phyloP scores from a whole-genome alignment of 2,888 invertebrate species.

The Resseliella maxima region DNA sequence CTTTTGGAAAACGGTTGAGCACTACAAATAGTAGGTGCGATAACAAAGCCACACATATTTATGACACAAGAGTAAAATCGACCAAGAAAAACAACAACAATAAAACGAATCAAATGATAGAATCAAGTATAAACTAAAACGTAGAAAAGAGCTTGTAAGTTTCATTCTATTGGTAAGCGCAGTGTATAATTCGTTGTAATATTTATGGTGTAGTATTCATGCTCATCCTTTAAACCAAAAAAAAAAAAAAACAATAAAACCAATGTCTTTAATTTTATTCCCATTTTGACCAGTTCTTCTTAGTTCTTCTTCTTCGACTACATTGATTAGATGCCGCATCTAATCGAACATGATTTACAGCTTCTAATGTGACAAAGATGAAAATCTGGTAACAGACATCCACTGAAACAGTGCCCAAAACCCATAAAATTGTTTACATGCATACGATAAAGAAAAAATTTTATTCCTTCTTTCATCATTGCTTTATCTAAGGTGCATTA shows the following conservation, averaged over 20 bases:
- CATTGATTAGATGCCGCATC: constrained; percentile 1
- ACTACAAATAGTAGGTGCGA: constrained; percentile 44
- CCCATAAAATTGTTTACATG: constrained; percentile 42
- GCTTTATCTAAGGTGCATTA: constrained; percentile 10
- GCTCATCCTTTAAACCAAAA: not conserved
- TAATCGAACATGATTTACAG: not conserved
- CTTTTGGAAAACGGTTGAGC: constrained; percentile 14
- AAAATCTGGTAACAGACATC: not conserved
- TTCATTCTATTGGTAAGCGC: not conserved
- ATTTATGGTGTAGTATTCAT: not conserved
- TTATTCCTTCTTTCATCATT: not conserved
- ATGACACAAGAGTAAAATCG: not conserved
- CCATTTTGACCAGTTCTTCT: not conserved
- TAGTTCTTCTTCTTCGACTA: not conserved
- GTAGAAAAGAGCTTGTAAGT: not conserved
- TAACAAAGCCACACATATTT: constrained; percentile 40
- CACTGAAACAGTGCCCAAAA: not conserved
- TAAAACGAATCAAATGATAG: not conserved
- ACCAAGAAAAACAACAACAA: not conserved
- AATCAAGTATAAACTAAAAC: not conserved
- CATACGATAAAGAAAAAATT: not conserved
- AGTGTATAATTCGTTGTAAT: not conserved
- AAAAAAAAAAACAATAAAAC: not conserved
- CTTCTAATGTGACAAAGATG: constrained; percentile 26
- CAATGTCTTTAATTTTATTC: constrained; percentile 3